A percentile compares a stretch with the other conserved stretches of the same genome.
Conservation (phyloP, 1,140 invertebrate species). For the Neelides sp. region DNA sequence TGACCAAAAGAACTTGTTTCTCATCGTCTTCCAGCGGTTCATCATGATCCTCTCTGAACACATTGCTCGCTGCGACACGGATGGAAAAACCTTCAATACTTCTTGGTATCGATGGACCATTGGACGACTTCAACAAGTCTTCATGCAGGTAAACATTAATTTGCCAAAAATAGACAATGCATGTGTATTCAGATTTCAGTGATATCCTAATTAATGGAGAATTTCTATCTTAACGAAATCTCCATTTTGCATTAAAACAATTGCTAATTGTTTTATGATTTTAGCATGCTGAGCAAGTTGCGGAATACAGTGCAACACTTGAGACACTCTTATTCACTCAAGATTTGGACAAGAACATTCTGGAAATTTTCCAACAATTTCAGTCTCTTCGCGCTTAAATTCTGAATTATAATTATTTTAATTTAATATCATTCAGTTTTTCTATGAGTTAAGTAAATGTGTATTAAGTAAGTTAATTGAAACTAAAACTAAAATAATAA, state of each 20-base stretch:
- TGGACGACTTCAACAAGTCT: constrained; percentile 87
- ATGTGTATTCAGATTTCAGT: neutral
- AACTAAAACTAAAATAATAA: too few species aligned
- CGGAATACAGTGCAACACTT: constrained; percentile 85
- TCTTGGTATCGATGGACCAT: constrained; percentile 94
- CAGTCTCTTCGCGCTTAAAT: constrained; percentile 55
- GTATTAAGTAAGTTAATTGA: too few species aligned
- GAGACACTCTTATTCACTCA: constrained; percentile 91
- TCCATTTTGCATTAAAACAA: constrained; percentile 1
- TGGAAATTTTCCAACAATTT: constrained; percentile 96
- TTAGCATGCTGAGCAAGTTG: constrained; percentile 93
- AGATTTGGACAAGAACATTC: constrained; percentile 88
- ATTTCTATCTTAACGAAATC: constrained; percentile 18
- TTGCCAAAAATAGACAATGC: constrained; percentile 2
- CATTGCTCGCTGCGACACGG: constrained; percentile 80
- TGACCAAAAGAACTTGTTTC: constrained; percentile 91
- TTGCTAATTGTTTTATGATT: constrained; percentile 28
- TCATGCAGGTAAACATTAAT: constrained; percentile 62
- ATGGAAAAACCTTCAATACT: constrained; percentile 84
- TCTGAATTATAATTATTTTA: neutral
- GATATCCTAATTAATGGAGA: neutral
- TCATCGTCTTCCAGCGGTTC: constrained; percentile 95
- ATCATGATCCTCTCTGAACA: constrained; percentile 97
- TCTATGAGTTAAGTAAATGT: too few species aligned
- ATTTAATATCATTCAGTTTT: too few species aligned